Conservation (phyloP, 37 sponge, comb jelly and placozoan genomes). For the Oscarella lobularis region DNA sequence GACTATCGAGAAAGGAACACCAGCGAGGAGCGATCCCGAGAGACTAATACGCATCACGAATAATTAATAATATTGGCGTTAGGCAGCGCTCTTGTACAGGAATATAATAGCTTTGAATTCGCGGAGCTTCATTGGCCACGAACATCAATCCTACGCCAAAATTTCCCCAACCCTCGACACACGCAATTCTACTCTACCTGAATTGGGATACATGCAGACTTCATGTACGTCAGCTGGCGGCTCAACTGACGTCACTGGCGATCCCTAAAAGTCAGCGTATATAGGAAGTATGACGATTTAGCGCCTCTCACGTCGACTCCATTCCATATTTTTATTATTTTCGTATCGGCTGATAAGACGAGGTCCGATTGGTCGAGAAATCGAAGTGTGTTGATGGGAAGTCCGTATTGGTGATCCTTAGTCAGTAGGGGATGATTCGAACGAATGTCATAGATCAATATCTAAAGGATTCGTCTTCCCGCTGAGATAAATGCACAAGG, state of each 20-base stretch:
- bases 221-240: background rate
- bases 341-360: constrained; percentile 73
- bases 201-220: background rate
- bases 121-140: constrained; percentile 61
- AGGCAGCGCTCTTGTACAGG: too few species aligned
- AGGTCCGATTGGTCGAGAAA: constrained; percentile 44
- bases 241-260: background rate
- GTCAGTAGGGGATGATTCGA: constrained; percentile 37
- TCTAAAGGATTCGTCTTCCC: constrained; percentile 30
- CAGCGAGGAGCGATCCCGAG: constrained; percentile 85
- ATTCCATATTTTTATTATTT: constrained; percentile 80
- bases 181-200: background rate
- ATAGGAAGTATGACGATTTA: too few species aligned
- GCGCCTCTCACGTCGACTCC: constrained; percentile 32
- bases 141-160: constrained; percentile 45
- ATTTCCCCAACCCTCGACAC: background rate
- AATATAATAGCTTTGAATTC: constrained; percentile 74
- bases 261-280: too few species aligned
- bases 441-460: constrained; percentile 82
- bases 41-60: constrained; percentile 21
- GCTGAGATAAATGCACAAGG: constrained; percentile 3
- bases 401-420: constrained; percentile 81
- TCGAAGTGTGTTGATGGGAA: constrained; percentile 69
- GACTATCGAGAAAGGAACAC: constrained; percentile 92
- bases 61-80: too few species aligned